Evolutionary conservation across 2,888 invertebrate species (phyloP), one percentile per base, ranked within the genome.

Genomic region (Disparrhopalites patrizii): DNA sequence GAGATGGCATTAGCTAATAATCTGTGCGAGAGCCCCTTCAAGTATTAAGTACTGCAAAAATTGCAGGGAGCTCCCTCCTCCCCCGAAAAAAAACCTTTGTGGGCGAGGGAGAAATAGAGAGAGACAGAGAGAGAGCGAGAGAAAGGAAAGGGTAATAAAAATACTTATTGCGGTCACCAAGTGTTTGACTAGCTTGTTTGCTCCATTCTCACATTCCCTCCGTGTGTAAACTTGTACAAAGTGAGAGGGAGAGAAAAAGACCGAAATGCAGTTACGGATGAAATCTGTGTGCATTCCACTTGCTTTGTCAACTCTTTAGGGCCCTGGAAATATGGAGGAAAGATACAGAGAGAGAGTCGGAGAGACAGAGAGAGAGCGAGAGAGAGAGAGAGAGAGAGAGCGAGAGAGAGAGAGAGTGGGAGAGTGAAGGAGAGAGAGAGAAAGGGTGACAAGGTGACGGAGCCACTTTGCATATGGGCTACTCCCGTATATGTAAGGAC

Each of bases 111-210:
- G n/a, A n/a, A n/a, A n/a, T n/a, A n/a, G n/a, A n/a, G n/a, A n/a
- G n/a, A n/a, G n/a, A n/a, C n/a, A n/a, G n/a, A n/a, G n/a, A n/a
- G n/a, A n/a, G n/a, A n/a, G 31, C 31, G 33, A 28, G 47, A 13
- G 31, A 27, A 33, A 31, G 30, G 54, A 54, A 20, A 54, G 54
- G 54, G 54, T 30, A 54, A 54, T 54, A 54, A 54, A 54, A 54
- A 31, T 54, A 54, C 54, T 54, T 54, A 54, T 54, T 54, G 54
- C 54, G 54, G 54, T 54, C 54, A 54, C 54, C 23, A 54, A 54
- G 54, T 54, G 31, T 54, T 54, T 54, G 30, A 54, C 54, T 54
- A 31, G 54, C 54, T 54, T 31, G 33, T 55, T 28, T 33, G 36
- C 36, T 33, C 23, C 25, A 31, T 55, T 15, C 25, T 55, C 28